These are phyloP conservation scores for Diuraphis noxia DNA, from an alignment of 1,140 invertebrate genomes.

Conservation along the genomic window DNA sequence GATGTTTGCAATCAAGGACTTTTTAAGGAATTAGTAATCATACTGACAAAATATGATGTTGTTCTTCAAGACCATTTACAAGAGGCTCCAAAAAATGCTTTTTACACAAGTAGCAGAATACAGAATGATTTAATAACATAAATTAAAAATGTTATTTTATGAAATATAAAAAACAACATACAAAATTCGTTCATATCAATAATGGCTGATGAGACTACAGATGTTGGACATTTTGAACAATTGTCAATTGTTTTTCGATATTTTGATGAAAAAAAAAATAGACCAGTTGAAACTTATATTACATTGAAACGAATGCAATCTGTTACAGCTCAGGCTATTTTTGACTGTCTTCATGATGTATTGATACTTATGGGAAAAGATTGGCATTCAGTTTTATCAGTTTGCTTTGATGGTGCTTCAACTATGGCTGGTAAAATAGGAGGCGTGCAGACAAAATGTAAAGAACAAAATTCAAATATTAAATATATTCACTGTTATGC, in stretches of 20 bases:
- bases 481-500: neutral
- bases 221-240: neutral
- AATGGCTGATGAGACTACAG: neutral
- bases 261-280: slow-evolving; percentile 1
- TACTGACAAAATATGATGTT: neutral
- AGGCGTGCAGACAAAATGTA: neutral
- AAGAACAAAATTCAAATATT: neutral
- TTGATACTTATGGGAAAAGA: neutral
- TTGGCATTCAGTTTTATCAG: neutral
- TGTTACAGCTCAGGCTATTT: neutral
- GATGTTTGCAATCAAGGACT: neutral
- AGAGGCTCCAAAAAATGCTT: neutral
- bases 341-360: neutral
- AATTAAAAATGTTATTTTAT: neutral
- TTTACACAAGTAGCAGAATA: neutral
- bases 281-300: neutral
- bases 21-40: neutral
- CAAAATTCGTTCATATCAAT: neutral
- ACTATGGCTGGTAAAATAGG: neutral
- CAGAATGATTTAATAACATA: neutral
- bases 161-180: neutral
- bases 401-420: neutral
- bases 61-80: neutral
- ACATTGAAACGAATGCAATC: neutral
- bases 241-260: neutral